These are phyloP conservation scores for Cryptocephalus primarius DNA, from an alignment of 2,888 invertebrate genomes.

Conservation along the genomic window DNA sequence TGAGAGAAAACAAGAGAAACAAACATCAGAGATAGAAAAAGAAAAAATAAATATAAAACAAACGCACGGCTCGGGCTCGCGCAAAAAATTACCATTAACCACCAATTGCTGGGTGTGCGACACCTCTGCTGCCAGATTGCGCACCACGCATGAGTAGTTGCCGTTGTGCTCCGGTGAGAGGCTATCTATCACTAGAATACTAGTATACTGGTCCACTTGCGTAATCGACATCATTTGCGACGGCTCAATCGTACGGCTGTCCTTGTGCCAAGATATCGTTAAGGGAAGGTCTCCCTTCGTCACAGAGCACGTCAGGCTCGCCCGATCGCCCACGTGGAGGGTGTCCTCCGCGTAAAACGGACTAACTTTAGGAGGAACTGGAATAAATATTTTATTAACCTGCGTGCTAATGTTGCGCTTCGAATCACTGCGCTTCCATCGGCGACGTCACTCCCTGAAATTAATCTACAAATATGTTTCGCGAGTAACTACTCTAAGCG, in stretches of 20 bases:
- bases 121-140: slow-evolving; percentile 62
- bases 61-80: slow-evolving; percentile 35
- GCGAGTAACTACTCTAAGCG: no score
- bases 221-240: slow-evolving; percentile 53
- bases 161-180: slow-evolving; percentile 66
- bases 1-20: slow-evolving; percentile 44
- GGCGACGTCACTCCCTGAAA: no score
- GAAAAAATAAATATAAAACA: slow-evolving; percentile 36
- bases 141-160: slow-evolving; percentile 65
- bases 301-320: slow-evolving; percentile 63
- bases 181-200: slow-evolving; percentile 66
- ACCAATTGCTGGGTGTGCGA: slow-evolving; percentile 61
- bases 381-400: slow-evolving; percentile 22
- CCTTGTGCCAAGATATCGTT: slow-evolving; percentile 67
- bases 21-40: slow-evolving; percentile 46
- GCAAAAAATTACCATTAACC: slow-evolving; percentile 59
- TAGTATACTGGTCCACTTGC: slow-evolving; percentile 66
- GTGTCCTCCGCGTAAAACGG: slow-evolving; percentile 59
- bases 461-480: no score
- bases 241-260: slow-evolving; percentile 53
- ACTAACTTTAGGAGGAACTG: slow-evolving; percentile 70
- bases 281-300: slow-evolving; percentile 67
- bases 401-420: no score
- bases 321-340: slow-evolving; percentile 61
- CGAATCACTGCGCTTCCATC: no score